Conservation (phyloP, 2,113 vertebrate species). For the Orthonyx spaldingii region DNA sequence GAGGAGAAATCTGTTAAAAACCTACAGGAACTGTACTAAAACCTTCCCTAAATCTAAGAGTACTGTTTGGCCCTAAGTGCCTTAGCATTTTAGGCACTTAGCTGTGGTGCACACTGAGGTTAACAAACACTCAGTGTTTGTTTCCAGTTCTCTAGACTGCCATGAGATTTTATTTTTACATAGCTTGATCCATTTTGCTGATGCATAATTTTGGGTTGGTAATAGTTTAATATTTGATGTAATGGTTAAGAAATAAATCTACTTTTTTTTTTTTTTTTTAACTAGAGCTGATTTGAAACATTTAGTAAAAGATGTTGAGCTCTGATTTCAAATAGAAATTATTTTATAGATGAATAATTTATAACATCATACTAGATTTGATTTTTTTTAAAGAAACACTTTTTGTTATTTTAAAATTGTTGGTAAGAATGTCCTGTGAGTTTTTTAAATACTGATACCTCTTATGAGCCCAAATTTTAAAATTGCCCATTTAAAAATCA, state of each 20-base stretch:
- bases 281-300: neutral
- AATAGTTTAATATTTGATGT: neutral
- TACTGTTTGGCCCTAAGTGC: neutral
- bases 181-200: neutral
- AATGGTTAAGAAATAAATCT: neutral
- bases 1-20: neutral
- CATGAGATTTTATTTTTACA: neutral
- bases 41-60: neutral
- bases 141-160: neutral
- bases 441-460: neutral
- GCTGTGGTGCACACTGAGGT: neutral
- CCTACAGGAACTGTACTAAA: neutral
- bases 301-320: neutral
- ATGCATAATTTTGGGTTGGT: neutral
- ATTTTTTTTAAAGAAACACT: neutral
- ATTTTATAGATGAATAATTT: neutral
- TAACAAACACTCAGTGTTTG: neutral
- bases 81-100: neutral
- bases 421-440: neutral
- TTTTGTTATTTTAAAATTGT: neutral
- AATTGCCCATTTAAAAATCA: neutral
- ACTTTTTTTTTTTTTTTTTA: neutral
- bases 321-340: neutral
- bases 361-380: neutral
- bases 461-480: neutral